phyloP scores from a whole-genome alignment of 2,797 vertebrate species.

The Varecia variegata region DNA sequence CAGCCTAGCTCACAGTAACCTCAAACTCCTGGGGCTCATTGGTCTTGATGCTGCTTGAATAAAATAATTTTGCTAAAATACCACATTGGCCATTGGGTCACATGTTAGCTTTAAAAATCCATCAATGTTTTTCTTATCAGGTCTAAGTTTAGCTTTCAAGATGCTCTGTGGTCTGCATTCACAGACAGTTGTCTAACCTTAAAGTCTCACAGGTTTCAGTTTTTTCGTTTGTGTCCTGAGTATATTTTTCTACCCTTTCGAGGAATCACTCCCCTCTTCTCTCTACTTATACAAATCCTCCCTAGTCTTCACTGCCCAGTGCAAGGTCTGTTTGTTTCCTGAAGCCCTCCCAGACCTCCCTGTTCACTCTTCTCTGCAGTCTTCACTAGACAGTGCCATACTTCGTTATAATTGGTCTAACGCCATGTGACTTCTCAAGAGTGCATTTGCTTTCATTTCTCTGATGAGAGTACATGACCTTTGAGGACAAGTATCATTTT shows the following conservation, averaged over 20 bases:
- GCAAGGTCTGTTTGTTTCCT: neutral
- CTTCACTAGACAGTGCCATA: neutral
- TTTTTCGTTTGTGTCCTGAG: neutral
- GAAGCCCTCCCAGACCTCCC: neutral
- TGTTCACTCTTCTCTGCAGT: neutral
- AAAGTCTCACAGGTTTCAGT: neutral
- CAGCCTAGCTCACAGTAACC: too few species aligned
- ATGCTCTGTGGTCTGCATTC: neutral
- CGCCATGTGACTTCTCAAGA: neutral
- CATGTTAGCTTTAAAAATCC: neutral
- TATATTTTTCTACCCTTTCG: neutral
- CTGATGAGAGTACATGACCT: neutral
- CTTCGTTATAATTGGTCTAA: neutral
- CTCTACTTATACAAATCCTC: neutral
- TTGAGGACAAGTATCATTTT: neutral
- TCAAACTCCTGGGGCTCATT: neutral
- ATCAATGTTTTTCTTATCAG: neutral
- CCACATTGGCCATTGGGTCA: neutral
- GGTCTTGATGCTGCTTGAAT: neutral
- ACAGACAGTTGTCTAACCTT: neutral
- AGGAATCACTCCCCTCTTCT: neutral
- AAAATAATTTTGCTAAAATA: neutral
- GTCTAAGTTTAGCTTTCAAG: constrained; percentile 9
- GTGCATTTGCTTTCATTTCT: neutral
- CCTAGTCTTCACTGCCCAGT: neutral